These are phyloP conservation scores for Scomberomorus guttatus DNA, from an alignment of 2,797 vertebrate species.

Conservation along the genomic window DNA sequence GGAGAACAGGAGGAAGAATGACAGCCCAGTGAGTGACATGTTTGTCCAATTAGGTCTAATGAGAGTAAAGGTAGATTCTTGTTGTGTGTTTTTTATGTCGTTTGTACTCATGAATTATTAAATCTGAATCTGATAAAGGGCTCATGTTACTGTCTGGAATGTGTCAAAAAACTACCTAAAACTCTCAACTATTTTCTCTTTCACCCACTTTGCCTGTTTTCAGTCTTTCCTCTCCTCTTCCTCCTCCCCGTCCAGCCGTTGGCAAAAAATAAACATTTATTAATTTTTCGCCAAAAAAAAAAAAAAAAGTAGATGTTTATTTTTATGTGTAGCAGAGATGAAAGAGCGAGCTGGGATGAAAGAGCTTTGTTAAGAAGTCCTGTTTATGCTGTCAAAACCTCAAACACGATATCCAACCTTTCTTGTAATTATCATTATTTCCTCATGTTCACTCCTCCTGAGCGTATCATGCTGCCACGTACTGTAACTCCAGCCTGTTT, in stretches of 20 bases:
- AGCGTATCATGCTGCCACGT: conserved; percentile 34
- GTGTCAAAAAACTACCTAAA: neutral
- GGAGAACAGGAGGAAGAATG: too few species aligned
- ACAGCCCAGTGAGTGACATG: too few species aligned
- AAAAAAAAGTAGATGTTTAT: too few species aligned
- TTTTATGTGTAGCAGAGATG: conserved; percentile 44
- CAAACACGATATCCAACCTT: conserved; percentile 5
- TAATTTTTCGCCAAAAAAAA: too few species aligned
- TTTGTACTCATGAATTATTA: too few species aligned
- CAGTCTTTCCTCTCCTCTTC: conserved; percentile 46
- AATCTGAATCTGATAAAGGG: neutral
- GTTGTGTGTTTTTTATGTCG: too few species aligned
- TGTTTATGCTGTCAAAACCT: conserved; percentile 56
- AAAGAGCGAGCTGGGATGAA: conserved; percentile 50
- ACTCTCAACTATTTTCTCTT: conserved; percentile 2
- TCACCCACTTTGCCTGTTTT: conserved; percentile 37
- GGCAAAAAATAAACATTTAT: conserved; percentile 53
- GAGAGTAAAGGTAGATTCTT: too few species aligned
- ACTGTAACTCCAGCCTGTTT: neutral
- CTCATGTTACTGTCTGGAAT: neutral
- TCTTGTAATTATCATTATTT: conserved; percentile 63
- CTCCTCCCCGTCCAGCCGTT: conserved; percentile 1
- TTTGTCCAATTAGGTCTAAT: too few species aligned
- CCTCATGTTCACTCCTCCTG: conserved; percentile 8
- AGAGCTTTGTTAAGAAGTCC: conserved; percentile 48